Conservation (phyloP, 2,113 vertebrate genomes). For the Nesogale talazaci region DNA sequence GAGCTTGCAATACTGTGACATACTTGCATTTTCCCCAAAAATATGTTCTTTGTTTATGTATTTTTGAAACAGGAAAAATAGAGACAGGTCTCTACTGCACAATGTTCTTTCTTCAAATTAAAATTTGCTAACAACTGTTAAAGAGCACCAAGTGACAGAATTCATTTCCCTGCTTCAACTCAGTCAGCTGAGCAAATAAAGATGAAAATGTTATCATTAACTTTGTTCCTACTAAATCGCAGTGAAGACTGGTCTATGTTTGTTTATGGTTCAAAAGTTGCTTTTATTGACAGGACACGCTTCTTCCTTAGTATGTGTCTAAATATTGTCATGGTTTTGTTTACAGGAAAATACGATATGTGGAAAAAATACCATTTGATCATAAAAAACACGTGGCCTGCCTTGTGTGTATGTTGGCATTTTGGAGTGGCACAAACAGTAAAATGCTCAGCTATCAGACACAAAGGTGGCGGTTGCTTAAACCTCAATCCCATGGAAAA, state of each 20-base stretch:
- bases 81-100: constrained; percentile 52
- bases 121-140: constrained; percentile 63
- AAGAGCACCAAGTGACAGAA: constrained; percentile 60
- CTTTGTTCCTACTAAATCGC: constrained; percentile 54
- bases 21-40: constrained; percentile 61
- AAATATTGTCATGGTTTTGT: constrained; percentile 8
- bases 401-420: not conserved
- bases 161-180: constrained; percentile 50
- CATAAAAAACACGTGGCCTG: not conserved
- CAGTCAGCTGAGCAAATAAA: constrained; percentile 66
- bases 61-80: too few species aligned
- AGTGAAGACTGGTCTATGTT: constrained; percentile 20
- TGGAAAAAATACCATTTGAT: constrained; percentile 21
- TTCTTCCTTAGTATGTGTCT: constrained; percentile 25
- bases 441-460: not conserved
- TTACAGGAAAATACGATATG: constrained; percentile 12
- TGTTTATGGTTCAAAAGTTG: constrained; percentile 33
- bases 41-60: constrained; percentile 71
- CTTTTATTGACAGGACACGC: constrained; percentile 19
- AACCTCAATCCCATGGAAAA: too few species aligned
- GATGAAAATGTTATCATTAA: constrained; percentile 27
- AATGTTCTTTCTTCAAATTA: constrained; percentile 70
- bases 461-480: not conserved
- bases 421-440: not conserved
- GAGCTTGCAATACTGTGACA: constrained; percentile 68